Base-by-base conservation (phyloP, 2,113 vertebrate genomes). In the Xyliphius kryptos region DNA sequence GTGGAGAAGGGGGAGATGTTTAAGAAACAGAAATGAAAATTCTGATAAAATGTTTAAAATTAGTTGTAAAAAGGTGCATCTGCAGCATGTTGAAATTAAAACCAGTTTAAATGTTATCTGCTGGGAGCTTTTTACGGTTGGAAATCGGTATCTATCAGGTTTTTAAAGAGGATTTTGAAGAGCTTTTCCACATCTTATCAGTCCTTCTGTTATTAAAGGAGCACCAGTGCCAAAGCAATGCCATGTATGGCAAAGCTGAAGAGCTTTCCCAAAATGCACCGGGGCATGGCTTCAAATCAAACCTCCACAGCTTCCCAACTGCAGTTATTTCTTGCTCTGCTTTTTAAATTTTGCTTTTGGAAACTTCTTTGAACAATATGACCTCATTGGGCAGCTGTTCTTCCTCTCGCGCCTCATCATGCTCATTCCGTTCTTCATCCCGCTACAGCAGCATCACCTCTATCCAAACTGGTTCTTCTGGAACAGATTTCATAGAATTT, bases 241-340 rank as follows among this genome's bases (percentile, higher is more conserved):
- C 86, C 85, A 80, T 86, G 56, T 87, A 87, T 76, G 84, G 86
- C 60, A 47, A 72, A 61, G n/a, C 68, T 56, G 22, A 41, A 57
- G 43, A 15, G 11, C 19, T 50, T 55, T 55, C 21, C 84, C 80
- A 79, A 52, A 79, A 79, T 81, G 75, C 81, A 78, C 50, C 47
- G 46, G 59, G 46, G 38, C 62, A 56, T 7, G 13, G 20, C 19
- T 37, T 61, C 2, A 56, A 61, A 60, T 50, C 21, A 40, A 20
- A n/a, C 32, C 41, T 67, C 75, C 77, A 21, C 13, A n/a, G 9
- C 0, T 9, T 47, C 59, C 41, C 61, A 61, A 5, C 12, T 49
- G 38, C 19, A 26, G 38, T 21, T 6, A 2, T 21, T 20, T 10
- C 49, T 10, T 51, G 17, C 36, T n/a, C n/a, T 15, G 16, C 32